Conservation (phyloP, 1,140 invertebrate species). For the Dinoponera quadriceps region DNA sequence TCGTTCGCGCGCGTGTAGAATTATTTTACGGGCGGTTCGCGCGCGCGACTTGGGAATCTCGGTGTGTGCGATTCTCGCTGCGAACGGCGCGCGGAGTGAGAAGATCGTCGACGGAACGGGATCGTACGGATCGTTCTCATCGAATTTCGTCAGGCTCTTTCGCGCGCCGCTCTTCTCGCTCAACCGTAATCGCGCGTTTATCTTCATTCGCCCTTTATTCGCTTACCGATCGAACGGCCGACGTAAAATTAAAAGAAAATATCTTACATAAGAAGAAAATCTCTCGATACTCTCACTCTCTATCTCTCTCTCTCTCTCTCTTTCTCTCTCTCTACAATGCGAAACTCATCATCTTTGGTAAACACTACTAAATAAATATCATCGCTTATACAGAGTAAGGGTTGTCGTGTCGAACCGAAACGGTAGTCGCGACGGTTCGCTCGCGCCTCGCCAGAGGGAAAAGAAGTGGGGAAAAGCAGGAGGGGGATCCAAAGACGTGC, state of each 20-base stretch:
- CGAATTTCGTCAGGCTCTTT: slow-evolving; percentile 15
- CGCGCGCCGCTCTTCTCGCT: slow-evolving; percentile 16
- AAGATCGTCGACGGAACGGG: neutral
- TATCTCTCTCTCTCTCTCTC: neutral
- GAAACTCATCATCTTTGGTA: slow-evolving; percentile 85
- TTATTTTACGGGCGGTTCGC: neutral
- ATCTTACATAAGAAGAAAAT: slow-evolving; percentile 69
- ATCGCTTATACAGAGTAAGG: slow-evolving; percentile 75
- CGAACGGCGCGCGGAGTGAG: neutral
- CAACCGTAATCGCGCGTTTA: neutral
- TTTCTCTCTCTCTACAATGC: slow-evolving; percentile 73
- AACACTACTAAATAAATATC: slow-evolving; percentile 85
- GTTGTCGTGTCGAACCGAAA: slow-evolving; percentile 50
- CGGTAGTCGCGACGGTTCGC: slow-evolving; percentile 23
- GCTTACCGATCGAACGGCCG: slow-evolving; percentile 21
- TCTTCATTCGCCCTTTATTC: neutral
- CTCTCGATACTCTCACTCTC: slow-evolving; percentile 50
- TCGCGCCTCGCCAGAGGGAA: slow-evolving; percentile 37
- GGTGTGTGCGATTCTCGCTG: slow-evolving; percentile 29
- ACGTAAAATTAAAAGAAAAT: slow-evolving; percentile 56
- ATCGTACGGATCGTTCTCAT: neutral
- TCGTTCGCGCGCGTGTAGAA: neutral
- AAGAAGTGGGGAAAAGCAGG: neutral
- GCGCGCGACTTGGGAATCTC: slow-evolving; percentile 28
- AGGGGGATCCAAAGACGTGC: neutral